Evolutionary conservation across 1,140 invertebrate species (phyloP).

Genomic region (Chrysomallon squamiferum): DNA sequence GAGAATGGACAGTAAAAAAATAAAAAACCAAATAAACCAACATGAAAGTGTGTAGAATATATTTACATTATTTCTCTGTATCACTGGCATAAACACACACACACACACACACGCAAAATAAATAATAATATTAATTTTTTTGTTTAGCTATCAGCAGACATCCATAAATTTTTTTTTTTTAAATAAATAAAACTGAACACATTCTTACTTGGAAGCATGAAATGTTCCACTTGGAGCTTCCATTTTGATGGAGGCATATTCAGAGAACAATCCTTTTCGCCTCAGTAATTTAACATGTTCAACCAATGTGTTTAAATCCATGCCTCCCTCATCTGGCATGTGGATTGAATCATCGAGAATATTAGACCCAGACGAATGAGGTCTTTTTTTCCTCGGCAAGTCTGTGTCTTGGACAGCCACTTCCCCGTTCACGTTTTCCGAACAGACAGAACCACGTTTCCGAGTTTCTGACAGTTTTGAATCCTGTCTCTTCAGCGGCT

Average conservation of each 20-base stretch:
- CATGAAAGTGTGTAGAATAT: too few relatives aligned
- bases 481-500: slow-evolving; percentile 31
- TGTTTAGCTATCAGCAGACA: too few relatives aligned
- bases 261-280: slow-evolving; percentile 79
- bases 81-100: too few relatives aligned
- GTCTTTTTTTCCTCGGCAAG: slow-evolving; percentile 45
- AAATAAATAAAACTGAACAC: too few relatives aligned
- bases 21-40: too few relatives aligned
- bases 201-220: slow-evolving; percentile 58
- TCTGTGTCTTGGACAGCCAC: slow-evolving; percentile 9
- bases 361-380: slow-evolving; percentile 34
- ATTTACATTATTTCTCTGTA: too few relatives aligned
- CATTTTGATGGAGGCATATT: slow-evolving; percentile 81
- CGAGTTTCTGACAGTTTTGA: slow-evolving; percentile 25
- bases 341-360: slow-evolving; percentile 55
- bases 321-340: slow-evolving; percentile 63
- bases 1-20: too few relatives aligned
- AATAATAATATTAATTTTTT: too few relatives aligned
- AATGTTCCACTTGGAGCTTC: slow-evolving; percentile 81
- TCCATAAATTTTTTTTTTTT: too few relatives aligned
- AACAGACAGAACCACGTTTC: slow-evolving; percentile 22
- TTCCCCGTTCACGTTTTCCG: slow-evolving; percentile 15
- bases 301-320: slow-evolving; percentile 79
- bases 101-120: too few relatives aligned
- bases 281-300: slow-evolving; percentile 77